Evolutionary conservation across 2,797 vertebrate species (phyloP), one percentile per base, ranked within the genome.

Genomic region (Momotus momota): DNA sequence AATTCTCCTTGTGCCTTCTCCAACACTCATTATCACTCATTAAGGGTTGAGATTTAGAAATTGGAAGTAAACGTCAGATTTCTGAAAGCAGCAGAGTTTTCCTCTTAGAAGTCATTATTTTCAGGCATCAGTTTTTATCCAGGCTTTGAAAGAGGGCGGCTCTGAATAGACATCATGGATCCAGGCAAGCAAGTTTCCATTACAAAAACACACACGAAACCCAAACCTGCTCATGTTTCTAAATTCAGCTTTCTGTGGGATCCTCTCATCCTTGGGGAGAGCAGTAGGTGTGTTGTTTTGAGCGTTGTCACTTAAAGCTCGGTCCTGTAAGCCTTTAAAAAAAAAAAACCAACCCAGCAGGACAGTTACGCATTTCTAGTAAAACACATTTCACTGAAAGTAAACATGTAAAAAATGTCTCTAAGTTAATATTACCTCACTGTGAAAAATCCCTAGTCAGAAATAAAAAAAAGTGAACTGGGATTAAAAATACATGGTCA

Each of bases 1-100:
- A 91, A 96, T 93, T 94, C 88, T 94, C 72, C 87, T 94, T 96
- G 92, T 95, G 90, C 48, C 54, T 96, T 93, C 90, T 97, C 66
- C 85, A 87, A 25, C 60, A 35, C 66, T 95, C 86, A 95, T 88
- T 97, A 85, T 94, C 90, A 62, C 70, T 95, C 82, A 95, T 93
- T 97, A 97, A 97, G 81, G 65, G 77, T 31, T 75, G 90, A 87
- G 89, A 89, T 92, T 97, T 86, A 57, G 82, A 95, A 96, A 87
- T 43, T 81, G 93, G 49, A 95, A 87, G 55, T 69, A 91, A 96
- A 94, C 0, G 14, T 70, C 67, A 93, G 48, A 65, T 51, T 90
- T 93, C 60, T 94, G 67, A 87, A 96, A 90, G 81, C 23, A 88
- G 23, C 9, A 38, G 23, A 69, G 21, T 57, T 91, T 90, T 88